Evolutionary conservation across 2,797 vertebrate species (phyloP).

Genomic region (Sebastes melanostomus): DNA sequence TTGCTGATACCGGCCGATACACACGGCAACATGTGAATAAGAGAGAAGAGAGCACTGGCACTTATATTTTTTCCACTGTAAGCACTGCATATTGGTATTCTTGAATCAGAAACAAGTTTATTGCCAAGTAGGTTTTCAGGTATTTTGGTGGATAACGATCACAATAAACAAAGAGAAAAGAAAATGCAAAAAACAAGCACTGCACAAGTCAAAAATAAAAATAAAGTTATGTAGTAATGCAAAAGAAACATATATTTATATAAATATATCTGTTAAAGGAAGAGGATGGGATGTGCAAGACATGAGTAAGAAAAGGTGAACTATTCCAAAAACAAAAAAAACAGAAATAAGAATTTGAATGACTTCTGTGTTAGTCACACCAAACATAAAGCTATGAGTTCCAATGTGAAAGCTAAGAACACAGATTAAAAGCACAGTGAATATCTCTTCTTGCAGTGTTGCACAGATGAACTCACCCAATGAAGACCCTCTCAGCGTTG

Average conservation of each 20-base stretch:
- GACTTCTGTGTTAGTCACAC: background rate
- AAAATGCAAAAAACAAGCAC: background rate
- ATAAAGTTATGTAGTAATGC: background rate
- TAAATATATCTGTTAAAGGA: background rate
- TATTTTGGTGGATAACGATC: background rate
- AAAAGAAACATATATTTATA: background rate
- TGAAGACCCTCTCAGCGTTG: constrained; percentile 64
- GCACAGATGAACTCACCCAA: constrained; percentile 63
- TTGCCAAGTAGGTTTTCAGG: background rate
- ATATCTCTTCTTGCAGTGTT: background rate
- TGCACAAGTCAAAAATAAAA: background rate
- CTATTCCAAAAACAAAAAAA: background rate
- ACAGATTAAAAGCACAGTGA: background rate
- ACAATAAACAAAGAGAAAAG: background rate
- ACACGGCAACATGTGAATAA: too few species aligned
- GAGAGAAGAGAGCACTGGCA: too few species aligned
- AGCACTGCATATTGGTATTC: background rate
- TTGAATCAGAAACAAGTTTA: background rate
- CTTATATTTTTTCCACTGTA: too few species aligned
- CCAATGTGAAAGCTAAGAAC: background rate
- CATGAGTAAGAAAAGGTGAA: background rate
- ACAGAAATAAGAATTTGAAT: background rate
- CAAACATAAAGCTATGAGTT: background rate
- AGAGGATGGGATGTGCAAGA: background rate
- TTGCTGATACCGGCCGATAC: too few species aligned